phyloP scores from a whole-genome alignment of 1,140 invertebrate genomes.

The Cotesia vestalis region DNA sequence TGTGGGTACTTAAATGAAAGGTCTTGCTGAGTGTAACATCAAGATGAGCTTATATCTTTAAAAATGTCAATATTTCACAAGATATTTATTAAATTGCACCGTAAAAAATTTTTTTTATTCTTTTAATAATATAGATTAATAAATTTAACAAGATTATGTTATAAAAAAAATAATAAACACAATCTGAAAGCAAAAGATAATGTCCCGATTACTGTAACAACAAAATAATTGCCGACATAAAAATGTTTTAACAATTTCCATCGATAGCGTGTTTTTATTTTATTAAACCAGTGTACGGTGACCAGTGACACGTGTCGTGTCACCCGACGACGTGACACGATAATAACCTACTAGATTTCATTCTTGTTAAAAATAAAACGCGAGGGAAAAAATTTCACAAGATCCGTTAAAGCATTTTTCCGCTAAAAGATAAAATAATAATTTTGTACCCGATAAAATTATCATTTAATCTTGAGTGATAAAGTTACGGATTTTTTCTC shows the following conservation, averaged over 20 bases:
- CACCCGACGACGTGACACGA: conserved; percentile 29
- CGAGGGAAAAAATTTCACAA: background rate
- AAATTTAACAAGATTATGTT: too few relatives aligned
- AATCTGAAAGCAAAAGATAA: too few relatives aligned
- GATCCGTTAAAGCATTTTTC: too few relatives aligned
- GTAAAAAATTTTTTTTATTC: too few relatives aligned
- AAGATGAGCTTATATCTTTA: too few relatives aligned
- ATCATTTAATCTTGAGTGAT: conserved; percentile 9
- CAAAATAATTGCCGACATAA: background rate
- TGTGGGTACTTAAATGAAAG: too few relatives aligned
- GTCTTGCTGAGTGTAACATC: too few relatives aligned
- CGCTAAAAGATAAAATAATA: background rate
- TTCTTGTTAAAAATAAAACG: background rate
- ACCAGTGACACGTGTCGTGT: conserved; percentile 16
- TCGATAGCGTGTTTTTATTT: conserved; percentile 6
- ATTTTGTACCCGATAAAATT: background rate
- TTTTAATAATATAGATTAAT: too few relatives aligned
- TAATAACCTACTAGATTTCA: conserved; percentile 31
- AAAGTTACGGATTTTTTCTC: conserved; percentile 22
- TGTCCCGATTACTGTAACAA: background rate
- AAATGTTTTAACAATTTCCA: conserved; percentile 9
- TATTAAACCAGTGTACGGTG: background rate
- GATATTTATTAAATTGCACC: too few relatives aligned
- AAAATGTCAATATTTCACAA: too few relatives aligned
- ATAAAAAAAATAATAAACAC: too few relatives aligned